Conservation (phyloP, 1,140 invertebrate genomes). For the Diabrotica virgifera region DNA sequence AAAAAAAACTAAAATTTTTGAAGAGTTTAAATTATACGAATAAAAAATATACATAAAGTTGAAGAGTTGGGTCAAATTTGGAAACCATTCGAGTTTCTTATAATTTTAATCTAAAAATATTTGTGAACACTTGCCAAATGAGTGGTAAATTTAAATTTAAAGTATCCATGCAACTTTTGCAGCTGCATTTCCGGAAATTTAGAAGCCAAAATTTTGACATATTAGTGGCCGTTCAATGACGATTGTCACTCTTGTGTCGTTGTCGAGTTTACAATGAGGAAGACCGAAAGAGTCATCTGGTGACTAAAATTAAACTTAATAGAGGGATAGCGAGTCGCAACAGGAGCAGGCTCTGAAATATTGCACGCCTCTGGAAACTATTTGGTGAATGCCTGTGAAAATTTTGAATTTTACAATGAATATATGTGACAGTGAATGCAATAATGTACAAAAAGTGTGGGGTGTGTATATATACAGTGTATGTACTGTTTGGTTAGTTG, state of each 20-base stretch:
- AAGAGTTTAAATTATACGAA: too few relatives aligned
- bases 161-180: slow-evolving; percentile 41
- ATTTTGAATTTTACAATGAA: slow-evolving; percentile 36
- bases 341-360: slow-evolving; percentile 17
- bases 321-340: slow-evolving; percentile 25
- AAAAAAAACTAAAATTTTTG: too few relatives aligned
- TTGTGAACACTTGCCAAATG: slow-evolving; percentile 47
- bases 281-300: slow-evolving; percentile 45
- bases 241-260: slow-evolving; percentile 39
- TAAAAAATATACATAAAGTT: neutral
- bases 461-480: slow-evolving; percentile 36
- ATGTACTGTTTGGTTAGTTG: slow-evolving; percentile 22
- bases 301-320: slow-evolving; percentile 45
- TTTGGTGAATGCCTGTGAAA: slow-evolving; percentile 23
- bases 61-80: neutral
- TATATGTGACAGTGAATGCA: slow-evolving; percentile 19
- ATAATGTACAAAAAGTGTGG: slow-evolving; percentile 36
- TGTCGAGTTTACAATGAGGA: slow-evolving; percentile 43
- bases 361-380: slow-evolving; percentile 35
- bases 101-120: slow-evolving; percentile 46
- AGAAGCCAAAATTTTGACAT: slow-evolving; percentile 45
- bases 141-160: slow-evolving; percentile 45
- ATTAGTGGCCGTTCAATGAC: slow-evolving; percentile 39
- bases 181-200: slow-evolving; percentile 49
- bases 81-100: slow-evolving; percentile 32